Percentiles rank a stretch among this genome's conserved stretches.
Evolutionary conservation across 2,113 vertebrate genomes (phyloP).

Genomic region (Pangasianodon hypophthalmus): DNA sequence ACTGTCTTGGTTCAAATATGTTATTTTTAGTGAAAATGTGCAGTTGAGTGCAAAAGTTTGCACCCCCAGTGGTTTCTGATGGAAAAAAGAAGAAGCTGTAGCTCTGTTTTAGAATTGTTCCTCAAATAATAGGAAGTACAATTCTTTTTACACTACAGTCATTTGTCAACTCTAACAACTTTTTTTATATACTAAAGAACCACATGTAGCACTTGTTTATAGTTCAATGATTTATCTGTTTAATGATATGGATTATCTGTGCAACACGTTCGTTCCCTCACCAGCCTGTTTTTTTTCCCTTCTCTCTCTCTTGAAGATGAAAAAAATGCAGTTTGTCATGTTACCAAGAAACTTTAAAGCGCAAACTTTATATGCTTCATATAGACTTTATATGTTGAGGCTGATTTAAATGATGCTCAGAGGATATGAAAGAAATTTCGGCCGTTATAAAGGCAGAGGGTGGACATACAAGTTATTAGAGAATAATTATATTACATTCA

Average conservation of each 20-base stretch:
- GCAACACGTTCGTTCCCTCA: neutral
- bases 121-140: neutral
- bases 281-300: neutral
- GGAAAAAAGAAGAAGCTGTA: neutral
- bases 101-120: neutral
- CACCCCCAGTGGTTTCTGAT: neutral
- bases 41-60: neutral
- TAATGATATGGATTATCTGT: neutral
- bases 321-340: neutral
- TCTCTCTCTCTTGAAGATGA: neutral
- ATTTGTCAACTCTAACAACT: too few relatives aligned
- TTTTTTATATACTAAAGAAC: neutral
- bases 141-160: neutral
- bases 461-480: neutral
- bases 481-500: neutral
- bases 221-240: neutral
- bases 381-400: neutral
- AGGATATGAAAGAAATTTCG: neutral
- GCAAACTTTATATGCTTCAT: neutral
- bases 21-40: neutral
- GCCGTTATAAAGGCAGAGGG: neutral
- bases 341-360: neutral
- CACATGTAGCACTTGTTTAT: neutral
- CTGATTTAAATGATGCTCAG: neutral
- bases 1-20: neutral